Evolutionary conservation across 2,888 invertebrate genomes (phyloP).

Genomic region (Drosophila falleni): DNA sequence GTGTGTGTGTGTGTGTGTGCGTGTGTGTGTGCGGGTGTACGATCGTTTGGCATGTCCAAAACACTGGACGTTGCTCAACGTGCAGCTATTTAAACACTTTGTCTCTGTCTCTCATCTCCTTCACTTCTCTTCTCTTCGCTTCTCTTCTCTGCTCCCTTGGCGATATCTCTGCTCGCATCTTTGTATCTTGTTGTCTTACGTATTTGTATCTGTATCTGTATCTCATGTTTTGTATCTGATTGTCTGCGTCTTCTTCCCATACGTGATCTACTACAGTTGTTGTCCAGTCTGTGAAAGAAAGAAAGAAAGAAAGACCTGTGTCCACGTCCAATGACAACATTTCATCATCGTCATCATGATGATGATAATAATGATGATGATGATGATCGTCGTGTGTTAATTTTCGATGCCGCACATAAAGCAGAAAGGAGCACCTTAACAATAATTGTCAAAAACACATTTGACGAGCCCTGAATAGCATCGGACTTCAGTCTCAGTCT

Average conservation of each 20-base stretch:
- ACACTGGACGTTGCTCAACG: slow-evolving; percentile 64
- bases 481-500: slow-evolving; percentile 8
- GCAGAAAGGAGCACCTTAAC: slow-evolving; percentile 72
- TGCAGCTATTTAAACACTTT: slow-evolving; percentile 64
- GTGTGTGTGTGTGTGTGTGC: slow-evolving; percentile 29
- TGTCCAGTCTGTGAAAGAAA: slow-evolving; percentile 51
- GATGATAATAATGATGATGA: slow-evolving; percentile 30
- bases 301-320: slow-evolving; percentile 74
- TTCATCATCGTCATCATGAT: slow-evolving; percentile 69
- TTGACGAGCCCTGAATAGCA: slow-evolving; percentile 70
- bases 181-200: slow-evolving; percentile 49
- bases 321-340: slow-evolving; percentile 78
- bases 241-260: slow-evolving; percentile 48
- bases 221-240: slow-evolving; percentile 56
- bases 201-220: slow-evolving; percentile 34
- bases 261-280: slow-evolving; percentile 59
- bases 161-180: slow-evolving; percentile 57
- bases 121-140: slow-evolving; percentile 20
- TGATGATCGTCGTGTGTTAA: slow-evolving; percentile 21
- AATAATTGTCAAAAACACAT: slow-evolving; percentile 78
- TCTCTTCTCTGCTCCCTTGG: slow-evolving; percentile 1
- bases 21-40: slow-evolving; percentile 37
- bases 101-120: slow-evolving; percentile 44
- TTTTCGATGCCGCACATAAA: slow-evolving; percentile 52
- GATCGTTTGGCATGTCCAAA: slow-evolving; percentile 77